Conservation (phyloP, 1,140 invertebrate species). For the Homalodisca vitripennis region DNA sequence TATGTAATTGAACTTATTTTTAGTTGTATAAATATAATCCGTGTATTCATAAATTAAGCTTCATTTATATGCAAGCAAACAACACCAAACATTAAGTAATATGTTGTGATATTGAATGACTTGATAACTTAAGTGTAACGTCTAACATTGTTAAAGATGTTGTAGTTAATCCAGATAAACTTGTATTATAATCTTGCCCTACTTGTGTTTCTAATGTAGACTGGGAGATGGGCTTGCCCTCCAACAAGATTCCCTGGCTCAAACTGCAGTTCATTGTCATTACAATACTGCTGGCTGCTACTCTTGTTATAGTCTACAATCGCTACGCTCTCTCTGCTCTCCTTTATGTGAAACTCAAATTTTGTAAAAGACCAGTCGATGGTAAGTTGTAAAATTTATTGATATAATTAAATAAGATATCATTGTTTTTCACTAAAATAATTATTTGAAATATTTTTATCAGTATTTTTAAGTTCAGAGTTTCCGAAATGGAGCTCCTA, state of each 20-base stretch:
- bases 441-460: not conserved
- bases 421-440: not conserved
- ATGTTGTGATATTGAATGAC: too few species aligned
- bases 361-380: not conserved
- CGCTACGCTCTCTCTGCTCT: slow-evolving; percentile 38
- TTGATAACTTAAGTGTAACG: too few species aligned
- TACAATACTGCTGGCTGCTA: slow-evolving; percentile 31
- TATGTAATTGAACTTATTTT: too few species aligned
- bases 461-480: not conserved
- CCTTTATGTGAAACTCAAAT: not conserved
- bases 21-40: too few species aligned
- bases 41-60: too few species aligned
- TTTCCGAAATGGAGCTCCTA: not conserved
- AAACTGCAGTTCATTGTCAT: slow-evolving; percentile 34
- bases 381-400: not conserved
- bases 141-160: too few species aligned
- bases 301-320: slow-evolving; percentile 34
- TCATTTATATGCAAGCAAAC: too few species aligned
- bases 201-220: too few species aligned
- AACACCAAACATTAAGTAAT: too few species aligned
- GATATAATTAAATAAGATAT: not conserved
- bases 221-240: slow-evolving; percentile 8
- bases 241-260: slow-evolving; percentile 33
- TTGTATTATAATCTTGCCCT: too few species aligned
- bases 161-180: too few species aligned